Conservation (phyloP, 2,797 vertebrate genomes). For the Notolepis coatsorum region DNA sequence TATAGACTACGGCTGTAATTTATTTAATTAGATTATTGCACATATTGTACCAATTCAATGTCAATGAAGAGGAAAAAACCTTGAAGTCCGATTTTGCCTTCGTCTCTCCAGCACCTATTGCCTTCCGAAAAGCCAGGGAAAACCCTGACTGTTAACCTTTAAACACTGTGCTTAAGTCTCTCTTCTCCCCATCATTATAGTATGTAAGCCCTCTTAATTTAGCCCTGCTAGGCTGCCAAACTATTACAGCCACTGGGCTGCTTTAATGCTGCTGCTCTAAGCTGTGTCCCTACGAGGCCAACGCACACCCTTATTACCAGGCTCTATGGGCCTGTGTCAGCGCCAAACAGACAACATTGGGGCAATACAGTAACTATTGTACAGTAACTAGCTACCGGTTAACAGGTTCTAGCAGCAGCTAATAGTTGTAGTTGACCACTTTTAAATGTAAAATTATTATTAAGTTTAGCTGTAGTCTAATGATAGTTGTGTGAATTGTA, state of each 20-base stretch:
- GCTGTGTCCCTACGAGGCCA: conserved; percentile 38
- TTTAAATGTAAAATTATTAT: conserved; percentile 29
- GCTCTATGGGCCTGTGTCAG: conserved; percentile 17
- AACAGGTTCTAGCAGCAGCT: conserved; percentile 21
- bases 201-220: conserved; percentile 71
- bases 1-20: no score
- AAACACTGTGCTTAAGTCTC: conserved; percentile 64
- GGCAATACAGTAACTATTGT: conserved; percentile 13
- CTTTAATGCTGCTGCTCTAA: conserved; percentile 63
- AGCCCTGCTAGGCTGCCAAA: conserved; percentile 63
- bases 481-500: no score
- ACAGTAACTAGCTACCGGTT: conserved; percentile 30
- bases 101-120: no score
- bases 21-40: no score
- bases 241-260: conserved; percentile 60
- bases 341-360: conserved; percentile 26
- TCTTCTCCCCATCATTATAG: conserved; percentile 60
- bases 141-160: conserved; percentile 66
- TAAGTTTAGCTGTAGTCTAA: conserved; percentile 31
- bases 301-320: conserved; percentile 31
- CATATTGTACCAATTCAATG: no score
- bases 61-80: no score
- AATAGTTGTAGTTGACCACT: conserved; percentile 7
- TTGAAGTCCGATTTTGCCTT: no score
- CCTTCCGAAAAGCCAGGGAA: no score